A percentile compares a stretch with the other conserved stretches of the same genome.
These are phyloP conservation scores for Glomeris marginata DNA, from an alignment of 2,888 invertebrate genomes.

Conservation along the genomic window DNA sequence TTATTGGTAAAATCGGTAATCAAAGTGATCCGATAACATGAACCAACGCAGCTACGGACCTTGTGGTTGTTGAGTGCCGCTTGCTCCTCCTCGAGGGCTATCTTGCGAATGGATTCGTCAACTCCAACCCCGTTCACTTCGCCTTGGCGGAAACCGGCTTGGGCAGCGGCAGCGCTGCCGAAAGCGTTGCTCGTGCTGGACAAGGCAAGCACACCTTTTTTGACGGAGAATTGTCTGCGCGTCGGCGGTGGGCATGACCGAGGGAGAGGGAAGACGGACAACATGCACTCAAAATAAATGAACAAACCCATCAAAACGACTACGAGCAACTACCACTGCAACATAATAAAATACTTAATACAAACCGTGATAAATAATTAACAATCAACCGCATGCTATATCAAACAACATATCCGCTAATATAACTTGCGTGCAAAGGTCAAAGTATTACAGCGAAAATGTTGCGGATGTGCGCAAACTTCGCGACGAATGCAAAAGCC, in stretches of 20 bases:
- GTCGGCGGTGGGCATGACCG: slow-evolving; percentile 1
- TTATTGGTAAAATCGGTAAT: no score
- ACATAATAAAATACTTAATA: slow-evolving; percentile 2
- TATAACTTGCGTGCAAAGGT: slow-evolving; percentile 7
- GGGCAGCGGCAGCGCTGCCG: slow-evolving; percentile 50
- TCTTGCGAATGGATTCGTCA: slow-evolving; percentile 68
- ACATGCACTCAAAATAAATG: slow-evolving; percentile 10
- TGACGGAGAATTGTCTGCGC: slow-evolving; percentile 71
- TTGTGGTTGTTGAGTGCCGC: slow-evolving; percentile 91
- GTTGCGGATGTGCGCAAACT: neutral
- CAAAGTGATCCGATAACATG: no score
- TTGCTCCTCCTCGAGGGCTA: slow-evolving; percentile 89
- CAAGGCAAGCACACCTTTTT: slow-evolving; percentile 72
- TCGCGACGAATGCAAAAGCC: no score
- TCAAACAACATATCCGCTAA: slow-evolving; percentile 15
- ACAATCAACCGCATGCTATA: slow-evolving; percentile 9
- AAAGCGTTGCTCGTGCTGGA: slow-evolving; percentile 78
- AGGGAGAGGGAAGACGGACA: slow-evolving; percentile 11
- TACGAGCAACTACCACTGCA: slow-evolving; percentile 4
- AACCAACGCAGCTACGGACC: slow-evolving; percentile 37
- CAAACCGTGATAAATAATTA: neutral
- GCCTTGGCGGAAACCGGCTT: slow-evolving; percentile 44
- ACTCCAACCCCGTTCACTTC: slow-evolving; percentile 15
- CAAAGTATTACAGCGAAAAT: slow-evolving; percentile 11
- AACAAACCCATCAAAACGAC: slow-evolving; percentile 3